Evolutionary conservation across 2,113 vertebrate genomes (phyloP).

Genomic region (Pygoscelis antarcticus): DNA sequence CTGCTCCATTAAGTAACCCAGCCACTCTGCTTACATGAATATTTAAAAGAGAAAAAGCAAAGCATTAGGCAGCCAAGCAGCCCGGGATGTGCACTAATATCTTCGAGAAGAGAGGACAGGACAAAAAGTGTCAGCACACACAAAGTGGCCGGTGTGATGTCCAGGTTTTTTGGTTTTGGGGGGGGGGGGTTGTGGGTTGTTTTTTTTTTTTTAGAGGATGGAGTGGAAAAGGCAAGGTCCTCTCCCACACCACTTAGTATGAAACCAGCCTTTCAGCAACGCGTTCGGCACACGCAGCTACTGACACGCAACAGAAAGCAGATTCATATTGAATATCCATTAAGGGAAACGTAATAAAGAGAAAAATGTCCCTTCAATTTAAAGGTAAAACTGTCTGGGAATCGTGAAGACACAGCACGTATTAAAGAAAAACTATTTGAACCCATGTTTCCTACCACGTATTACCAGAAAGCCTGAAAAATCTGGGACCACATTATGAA

Average conservation of each 20-base stretch:
- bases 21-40: constrained; percentile 48
- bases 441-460: fast-evolving
- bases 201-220: background rate
- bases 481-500: fast-evolving
- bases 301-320: background rate
- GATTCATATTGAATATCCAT: background rate
- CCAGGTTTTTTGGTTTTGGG: background rate
- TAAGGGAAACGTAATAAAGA: background rate
- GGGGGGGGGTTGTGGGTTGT: too few species aligned
- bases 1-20: constrained; percentile 10
- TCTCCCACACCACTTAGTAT: background rate
- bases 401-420: background rate
- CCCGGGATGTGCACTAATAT: background rate
- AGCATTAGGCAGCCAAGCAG: constrained; percentile 14
- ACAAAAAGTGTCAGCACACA: background rate
- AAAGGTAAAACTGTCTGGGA: background rate
- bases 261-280: background rate
- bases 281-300: fast-evolving
- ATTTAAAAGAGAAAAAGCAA: constrained; percentile 46
- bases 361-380: background rate
- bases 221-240: background rate
- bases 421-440: background rate
- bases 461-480: background rate
- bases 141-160: background rate
- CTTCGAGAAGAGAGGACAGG: background rate